These are phyloP conservation scores for Itoplectis maculator DNA, from an alignment of 2,888 invertebrate genomes.

Conservation along the genomic window DNA sequence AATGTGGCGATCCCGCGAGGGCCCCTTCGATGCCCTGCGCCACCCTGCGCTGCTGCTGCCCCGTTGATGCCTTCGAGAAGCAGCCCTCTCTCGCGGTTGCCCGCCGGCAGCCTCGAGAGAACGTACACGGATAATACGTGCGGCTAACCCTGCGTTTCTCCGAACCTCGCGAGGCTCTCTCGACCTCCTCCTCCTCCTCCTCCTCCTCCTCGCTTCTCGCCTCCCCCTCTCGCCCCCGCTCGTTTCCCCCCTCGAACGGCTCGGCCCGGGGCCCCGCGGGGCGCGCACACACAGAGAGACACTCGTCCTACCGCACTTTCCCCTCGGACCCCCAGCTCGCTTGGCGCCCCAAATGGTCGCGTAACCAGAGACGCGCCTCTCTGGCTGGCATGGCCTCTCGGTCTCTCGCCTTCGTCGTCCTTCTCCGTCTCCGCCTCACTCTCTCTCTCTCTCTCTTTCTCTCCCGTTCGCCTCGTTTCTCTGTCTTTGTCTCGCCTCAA, in stretches of 20 bases:
- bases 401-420: constrained; percentile 51
- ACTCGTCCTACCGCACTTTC: constrained; percentile 61
- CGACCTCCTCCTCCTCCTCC: constrained; percentile 63
- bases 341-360: constrained; percentile 85
- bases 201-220: constrained; percentile 51
- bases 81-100: constrained; percentile 43
- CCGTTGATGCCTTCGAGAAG: constrained; percentile 50
- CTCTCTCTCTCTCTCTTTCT: background rate
- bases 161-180: constrained; percentile 15
- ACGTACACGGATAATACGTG: background rate
- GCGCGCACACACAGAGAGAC: too few relatives aligned
- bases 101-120: constrained; percentile 16
- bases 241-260: constrained; percentile 27
- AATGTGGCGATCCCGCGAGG: constrained; percentile 80
- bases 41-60: constrained; percentile 64
- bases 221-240: constrained; percentile 58
- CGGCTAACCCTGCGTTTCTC: constrained; percentile 17
- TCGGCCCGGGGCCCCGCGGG: constrained; percentile 40
- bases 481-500: too few relatives aligned
- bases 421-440: constrained; percentile 21
- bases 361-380: constrained; percentile 83
- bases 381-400: constrained; percentile 70
- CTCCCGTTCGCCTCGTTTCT: too few relatives aligned
- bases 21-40: constrained; percentile 73
- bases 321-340: constrained; percentile 67